phyloP scores from a whole-genome alignment of 2,797 vertebrate genomes.

The Sebastes oblongus region DNA sequence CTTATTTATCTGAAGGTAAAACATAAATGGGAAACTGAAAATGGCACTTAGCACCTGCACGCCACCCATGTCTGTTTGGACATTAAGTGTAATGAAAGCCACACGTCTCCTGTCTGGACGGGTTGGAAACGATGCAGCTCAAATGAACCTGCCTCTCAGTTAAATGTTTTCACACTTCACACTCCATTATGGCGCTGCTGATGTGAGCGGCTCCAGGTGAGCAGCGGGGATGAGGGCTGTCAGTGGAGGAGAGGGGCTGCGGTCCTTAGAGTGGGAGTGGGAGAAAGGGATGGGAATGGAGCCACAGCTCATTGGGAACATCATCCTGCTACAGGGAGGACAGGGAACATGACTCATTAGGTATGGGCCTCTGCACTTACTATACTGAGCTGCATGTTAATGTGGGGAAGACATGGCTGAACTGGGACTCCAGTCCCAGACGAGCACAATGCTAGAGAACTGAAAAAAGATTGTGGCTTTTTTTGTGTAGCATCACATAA shows the following conservation, averaged over 20 bases:
- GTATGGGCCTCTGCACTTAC: conserved; percentile 68
- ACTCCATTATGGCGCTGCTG: conserved; percentile 80
- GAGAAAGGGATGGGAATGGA: conserved; percentile 63
- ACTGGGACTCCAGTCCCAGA: conserved; percentile 29
- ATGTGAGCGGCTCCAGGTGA: conserved; percentile 71
- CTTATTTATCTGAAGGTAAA: conserved; percentile 69
- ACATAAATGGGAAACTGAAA: conserved; percentile 70
- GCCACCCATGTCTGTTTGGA: conserved; percentile 71
- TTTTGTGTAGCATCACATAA: background rate
- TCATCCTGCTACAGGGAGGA: conserved; percentile 59
- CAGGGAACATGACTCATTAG: conserved; percentile 78
- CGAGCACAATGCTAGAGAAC: conserved; percentile 5
- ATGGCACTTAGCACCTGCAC: conserved; percentile 62
- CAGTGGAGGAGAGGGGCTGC: conserved; percentile 45
- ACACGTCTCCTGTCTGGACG: conserved; percentile 76
- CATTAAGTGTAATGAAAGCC: conserved; percentile 82
- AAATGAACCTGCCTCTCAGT: conserved; percentile 81
- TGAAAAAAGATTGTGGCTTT: conserved; percentile 20
- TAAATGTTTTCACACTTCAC: conserved; percentile 83
- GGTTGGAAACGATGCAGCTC: conserved; percentile 77
- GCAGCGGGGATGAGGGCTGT: conserved; percentile 58
- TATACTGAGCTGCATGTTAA: conserved; percentile 71
- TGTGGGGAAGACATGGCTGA: conserved; percentile 55
- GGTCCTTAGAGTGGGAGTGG: conserved; percentile 53
- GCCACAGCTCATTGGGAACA: conserved; percentile 74